These are phyloP conservation scores for Morpho achilles DNA, from an alignment of 2,888 invertebrate genomes.

Conservation along the genomic window DNA sequence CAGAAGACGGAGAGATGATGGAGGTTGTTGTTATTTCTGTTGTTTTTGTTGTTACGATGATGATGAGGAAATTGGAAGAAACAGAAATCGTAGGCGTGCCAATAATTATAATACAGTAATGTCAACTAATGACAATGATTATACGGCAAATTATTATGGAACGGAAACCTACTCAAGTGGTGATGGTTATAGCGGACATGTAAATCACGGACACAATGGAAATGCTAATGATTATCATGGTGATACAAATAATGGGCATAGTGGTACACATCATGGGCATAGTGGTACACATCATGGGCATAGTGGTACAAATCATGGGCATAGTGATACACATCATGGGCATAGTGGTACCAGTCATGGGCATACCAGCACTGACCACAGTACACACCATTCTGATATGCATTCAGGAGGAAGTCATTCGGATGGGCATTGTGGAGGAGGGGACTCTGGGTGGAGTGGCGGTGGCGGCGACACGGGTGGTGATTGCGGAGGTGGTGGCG, in stretches of 20 bases:
- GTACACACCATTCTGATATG: too few species aligned
- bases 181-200: background rate
- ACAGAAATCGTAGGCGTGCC: background rate
- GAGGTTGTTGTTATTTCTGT: constrained; percentile 4
- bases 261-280: too few species aligned
- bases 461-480: background rate
- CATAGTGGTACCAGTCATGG: background rate
- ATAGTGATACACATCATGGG: too few species aligned
- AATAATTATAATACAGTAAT: background rate
- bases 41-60: constrained; percentile 5
- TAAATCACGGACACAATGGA: background rate
- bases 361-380: background rate
- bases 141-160: background rate
- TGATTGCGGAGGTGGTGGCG: background rate
- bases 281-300: too few species aligned
- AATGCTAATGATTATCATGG: too few species aligned
- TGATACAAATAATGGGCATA: too few species aligned
- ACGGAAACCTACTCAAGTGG: background rate
- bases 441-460: background rate
- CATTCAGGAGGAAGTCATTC: background rate
- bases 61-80: background rate
- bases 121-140: background rate
- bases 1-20: background rate
- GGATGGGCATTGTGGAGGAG: background rate
- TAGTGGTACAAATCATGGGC: too few species aligned